A percentile compares a stretch with the other conserved stretches of the same genome.
phyloP scores from a whole-genome alignment of 2,113 vertebrate species.

The Poeciliopsis prolifica region DNA sequence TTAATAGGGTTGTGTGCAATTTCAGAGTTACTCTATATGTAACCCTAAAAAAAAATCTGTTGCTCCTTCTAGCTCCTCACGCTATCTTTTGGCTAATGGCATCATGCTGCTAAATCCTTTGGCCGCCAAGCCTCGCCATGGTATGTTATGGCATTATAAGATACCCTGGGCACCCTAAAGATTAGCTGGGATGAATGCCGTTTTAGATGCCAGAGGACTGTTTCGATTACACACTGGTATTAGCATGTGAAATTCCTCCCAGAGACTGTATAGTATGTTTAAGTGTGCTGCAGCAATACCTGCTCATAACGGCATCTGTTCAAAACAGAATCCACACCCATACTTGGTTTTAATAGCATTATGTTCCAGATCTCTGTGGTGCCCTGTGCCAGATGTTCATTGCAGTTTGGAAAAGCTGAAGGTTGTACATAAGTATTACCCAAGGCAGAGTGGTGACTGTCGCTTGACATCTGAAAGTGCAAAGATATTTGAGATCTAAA shows the following conservation, averaged over 20 bases:
- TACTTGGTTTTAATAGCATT: constrained; percentile 36
- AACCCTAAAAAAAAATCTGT: constrained; percentile 17
- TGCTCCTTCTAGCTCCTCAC: constrained; percentile 23
- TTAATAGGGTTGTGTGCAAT: background rate
- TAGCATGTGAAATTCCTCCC: constrained; percentile 52
- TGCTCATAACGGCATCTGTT: constrained; percentile 24
- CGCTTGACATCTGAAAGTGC: constrained; percentile 27
- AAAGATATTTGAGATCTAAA: constrained; percentile 40
- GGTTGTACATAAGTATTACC: constrained; percentile 21
- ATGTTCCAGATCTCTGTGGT: constrained; percentile 16
- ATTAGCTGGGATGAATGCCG: constrained; percentile 67
- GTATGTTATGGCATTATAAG: constrained; percentile 72
- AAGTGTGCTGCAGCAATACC: constrained; percentile 30
- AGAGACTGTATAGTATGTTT: constrained; percentile 26
- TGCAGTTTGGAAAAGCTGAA: constrained; percentile 19
- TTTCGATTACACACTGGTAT: constrained; percentile 61
- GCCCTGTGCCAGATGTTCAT: constrained; percentile 31
- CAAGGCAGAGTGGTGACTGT: constrained; percentile 42
- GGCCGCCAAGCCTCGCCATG: constrained; percentile 60
- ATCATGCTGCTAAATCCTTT: constrained; percentile 53
- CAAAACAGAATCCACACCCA: constrained; percentile 24
- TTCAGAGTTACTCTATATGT: no score
- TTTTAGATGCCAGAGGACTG: constrained; percentile 62
- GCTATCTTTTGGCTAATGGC: constrained; percentile 59
- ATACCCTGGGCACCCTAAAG: constrained; percentile 62